Evolutionary conservation across 2,797 vertebrate species (phyloP), one percentile per base, ranked within the genome.

Genomic region (Ispidina picta): DNA sequence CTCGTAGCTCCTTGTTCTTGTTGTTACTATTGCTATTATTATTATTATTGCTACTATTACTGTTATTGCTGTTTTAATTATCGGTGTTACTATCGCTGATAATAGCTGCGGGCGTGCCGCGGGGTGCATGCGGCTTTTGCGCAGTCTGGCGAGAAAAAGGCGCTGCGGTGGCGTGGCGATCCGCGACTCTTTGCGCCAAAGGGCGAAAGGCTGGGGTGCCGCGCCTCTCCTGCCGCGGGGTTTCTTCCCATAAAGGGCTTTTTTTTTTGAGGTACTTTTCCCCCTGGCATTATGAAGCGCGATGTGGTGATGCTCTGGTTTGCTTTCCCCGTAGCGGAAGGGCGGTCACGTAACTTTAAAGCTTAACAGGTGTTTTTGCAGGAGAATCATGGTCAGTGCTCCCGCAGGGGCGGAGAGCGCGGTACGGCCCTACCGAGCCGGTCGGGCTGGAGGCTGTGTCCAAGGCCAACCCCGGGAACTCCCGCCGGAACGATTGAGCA

Each of bases 311-410:
- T 68, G 58, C 63, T 64, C 76, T 7, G 37, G 33, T 80, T 92
- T 63, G 63, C 59, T 56, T 78, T 29, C 49, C 55, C 62, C 52
- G 4, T 1, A 58, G 70, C 55, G 41, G 63, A 85, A 93, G 63
- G 80, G 80, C 73, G 28, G 41, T 23, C 12, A 31, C 49, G 15
- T 62, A 92, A 83, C 85, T 74, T 70, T 88, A 60, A 83, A 88
- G 91, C 56, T 41, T 96, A 96, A 97, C 97, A 97, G 97, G 97
- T 97, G 97, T 96, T 94, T 94, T 91, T 44, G 44, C 68, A 39
- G 48, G 20, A 89, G 81, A 60, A 63, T 19, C 19, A 33, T 64
- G 70, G 70, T 78, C 91, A 77, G 74, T 5, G 56, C 58, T 75
- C 51, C 69, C 48, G 70, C 64, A 59, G 79, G 71, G 63, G 74